Evolutionary conservation across 1,140 invertebrate genomes (phyloP).

Genomic region (Scaptomyza graminum): DNA sequence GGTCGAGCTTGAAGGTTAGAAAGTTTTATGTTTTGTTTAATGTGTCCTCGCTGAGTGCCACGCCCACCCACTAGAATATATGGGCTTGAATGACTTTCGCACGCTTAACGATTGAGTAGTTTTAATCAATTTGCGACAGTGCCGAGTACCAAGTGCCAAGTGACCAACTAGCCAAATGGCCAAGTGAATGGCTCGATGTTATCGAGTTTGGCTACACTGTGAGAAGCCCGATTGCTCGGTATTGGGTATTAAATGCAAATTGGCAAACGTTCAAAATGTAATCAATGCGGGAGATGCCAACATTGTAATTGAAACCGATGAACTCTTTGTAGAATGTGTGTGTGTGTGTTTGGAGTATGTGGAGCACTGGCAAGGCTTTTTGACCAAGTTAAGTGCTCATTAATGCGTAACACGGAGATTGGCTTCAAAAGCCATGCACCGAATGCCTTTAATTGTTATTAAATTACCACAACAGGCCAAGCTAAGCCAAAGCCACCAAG

Average conservation of each 20-base stretch:
- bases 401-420: slow-evolving; percentile 83
- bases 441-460: slow-evolving; percentile 82
- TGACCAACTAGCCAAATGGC: slow-evolving; percentile 22
- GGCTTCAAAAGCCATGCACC: slow-evolving; percentile 78
- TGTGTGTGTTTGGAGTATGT: slow-evolving; percentile 43
- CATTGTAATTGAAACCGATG: slow-evolving; percentile 53
- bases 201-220: not conserved
- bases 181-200: slow-evolving; percentile 19
- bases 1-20: slow-evolving; percentile 28
- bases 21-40: not conserved
- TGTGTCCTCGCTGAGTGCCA: slow-evolving; percentile 17
- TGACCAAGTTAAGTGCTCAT: slow-evolving; percentile 83
- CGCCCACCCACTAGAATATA: not conserved
- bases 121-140: slow-evolving; percentile 59
- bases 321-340: not conserved
- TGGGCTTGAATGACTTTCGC: slow-evolving; percentile 53
- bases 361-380: slow-evolving; percentile 60
- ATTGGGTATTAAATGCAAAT: slow-evolving; percentile 62
- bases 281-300: slow-evolving; percentile 75
- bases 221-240: slow-evolving; percentile 37
- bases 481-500: slow-evolving; percentile 33
- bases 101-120: slow-evolving; percentile 75
- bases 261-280: slow-evolving; percentile 82
- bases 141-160: slow-evolving; percentile 23
- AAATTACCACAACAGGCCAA: slow-evolving; percentile 64